Evolutionary conservation across 2,113 vertebrate genomes (phyloP).

Genomic region (Dendrocopos noguchii): DNA sequence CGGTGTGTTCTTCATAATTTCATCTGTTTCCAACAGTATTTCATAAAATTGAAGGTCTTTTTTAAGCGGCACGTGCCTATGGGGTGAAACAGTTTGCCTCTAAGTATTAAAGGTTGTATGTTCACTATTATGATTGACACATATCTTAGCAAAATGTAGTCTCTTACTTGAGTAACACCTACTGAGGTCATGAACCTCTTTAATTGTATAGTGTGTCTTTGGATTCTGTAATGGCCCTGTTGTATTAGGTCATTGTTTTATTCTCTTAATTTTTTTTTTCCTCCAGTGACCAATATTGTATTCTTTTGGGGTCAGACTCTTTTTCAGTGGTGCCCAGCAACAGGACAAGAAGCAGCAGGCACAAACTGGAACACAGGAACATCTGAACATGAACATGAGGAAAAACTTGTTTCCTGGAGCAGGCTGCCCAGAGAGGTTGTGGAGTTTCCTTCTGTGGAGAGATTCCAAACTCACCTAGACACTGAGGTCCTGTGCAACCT

Average conservation of each 20-base stretch:
- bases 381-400: too few relatives aligned
- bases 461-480: too few relatives aligned
- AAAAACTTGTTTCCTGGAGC: too few relatives aligned
- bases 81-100: not conserved
- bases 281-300: not conserved
- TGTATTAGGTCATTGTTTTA: not conserved
- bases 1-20: not conserved
- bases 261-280: not conserved
- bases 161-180: not conserved
- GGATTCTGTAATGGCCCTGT: not conserved
- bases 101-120: not conserved
- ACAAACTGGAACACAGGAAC: too few relatives aligned
- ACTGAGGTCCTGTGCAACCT: too few relatives aligned
- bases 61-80: not conserved
- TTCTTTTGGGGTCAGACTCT: not conserved
- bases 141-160: not conserved
- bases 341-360: too few relatives aligned
- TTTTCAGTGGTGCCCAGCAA: too few relatives aligned
- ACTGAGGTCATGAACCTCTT: rapidly evolving
- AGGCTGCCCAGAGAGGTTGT: too few relatives aligned
- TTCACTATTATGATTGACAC: not conserved
- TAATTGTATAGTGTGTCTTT: not conserved
- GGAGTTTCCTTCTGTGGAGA: too few relatives aligned
- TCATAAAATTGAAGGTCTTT: not conserved
- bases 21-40: not conserved